These are phyloP conservation scores for Virgularia gustaviana DNA, from an alignment of 92 coral and sea anemone species.

Conservation along the genomic window DNA sequence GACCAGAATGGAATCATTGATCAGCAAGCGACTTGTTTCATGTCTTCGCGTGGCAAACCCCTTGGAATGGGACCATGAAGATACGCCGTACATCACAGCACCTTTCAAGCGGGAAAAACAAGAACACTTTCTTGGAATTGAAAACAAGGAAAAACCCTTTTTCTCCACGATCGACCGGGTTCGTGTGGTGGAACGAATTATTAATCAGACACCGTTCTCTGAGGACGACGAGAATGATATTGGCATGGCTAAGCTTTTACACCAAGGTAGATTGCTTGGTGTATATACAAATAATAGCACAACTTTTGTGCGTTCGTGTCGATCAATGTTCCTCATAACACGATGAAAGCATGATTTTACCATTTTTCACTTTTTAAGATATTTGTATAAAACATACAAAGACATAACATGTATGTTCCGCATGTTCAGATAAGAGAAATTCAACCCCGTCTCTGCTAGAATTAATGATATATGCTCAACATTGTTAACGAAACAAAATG, in stretches of 20 bases:
- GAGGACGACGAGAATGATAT: constrained; percentile 59
- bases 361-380: no score
- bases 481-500: no score
- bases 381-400: no score
- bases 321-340: no score
- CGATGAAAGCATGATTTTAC: no score
- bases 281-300: no score
- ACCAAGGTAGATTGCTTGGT: no score
- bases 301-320: no score
- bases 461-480: no score
- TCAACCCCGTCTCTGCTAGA: no score
- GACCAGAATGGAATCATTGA: background rate
- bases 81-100: background rate
- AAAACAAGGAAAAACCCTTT: background rate
- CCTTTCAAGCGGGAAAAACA: background rate
- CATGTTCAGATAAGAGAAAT: no score
- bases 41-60: background rate
- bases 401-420: no score
- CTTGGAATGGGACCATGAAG: background rate
- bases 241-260: constrained; percentile 74
- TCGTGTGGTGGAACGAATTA: constrained; percentile 2
- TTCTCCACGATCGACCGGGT: constrained; percentile 10
- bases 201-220: constrained; percentile 10
- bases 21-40: background rate
- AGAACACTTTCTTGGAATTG: background rate